Conservation (phyloP, 2,797 vertebrate species). For the Sarcoramphus papa region DNA sequence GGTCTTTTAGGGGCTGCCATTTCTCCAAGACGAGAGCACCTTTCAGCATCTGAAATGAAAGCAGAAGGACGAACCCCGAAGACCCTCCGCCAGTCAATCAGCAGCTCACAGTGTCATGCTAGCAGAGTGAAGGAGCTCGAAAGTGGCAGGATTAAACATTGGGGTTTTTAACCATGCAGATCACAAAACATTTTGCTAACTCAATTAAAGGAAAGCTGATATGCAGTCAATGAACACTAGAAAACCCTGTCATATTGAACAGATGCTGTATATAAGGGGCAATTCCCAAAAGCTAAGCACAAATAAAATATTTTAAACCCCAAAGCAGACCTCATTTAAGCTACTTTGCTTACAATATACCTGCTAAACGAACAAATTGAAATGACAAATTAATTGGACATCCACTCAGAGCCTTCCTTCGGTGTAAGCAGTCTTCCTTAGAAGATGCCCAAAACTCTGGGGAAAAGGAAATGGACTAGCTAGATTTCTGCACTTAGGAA, state of each 20-base stretch:
- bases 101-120: neutral
- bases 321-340: slow-evolving; percentile 43
- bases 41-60: neutral
- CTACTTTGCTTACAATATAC: slow-evolving; percentile 52
- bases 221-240: neutral
- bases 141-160: neutral
- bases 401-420: slow-evolving; percentile 14
- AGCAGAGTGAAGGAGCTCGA: neutral
- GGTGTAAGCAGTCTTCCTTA: neutral
- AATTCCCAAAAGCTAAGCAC: slow-evolving; percentile 37
- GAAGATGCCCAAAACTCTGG: slow-evolving; percentile 36
- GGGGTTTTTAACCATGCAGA: neutral
- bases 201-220: neutral
- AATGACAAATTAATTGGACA: slow-evolving; percentile 53
- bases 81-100: neutral
- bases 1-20: neutral
- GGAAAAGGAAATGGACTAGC: slow-evolving; percentile 34
- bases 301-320: slow-evolving; percentile 58
- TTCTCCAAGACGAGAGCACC: neutral
- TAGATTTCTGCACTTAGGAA: slow-evolving; percentile 43
- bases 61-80: accelerated
- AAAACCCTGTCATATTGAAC: neutral
- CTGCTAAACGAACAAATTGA: slow-evolving; percentile 45
- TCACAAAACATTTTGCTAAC: neutral
- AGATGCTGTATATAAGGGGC: slow-evolving; percentile 18